Conservation (phyloP, 2,888 invertebrate genomes). For the Brachypalpus laphriformis region DNA sequence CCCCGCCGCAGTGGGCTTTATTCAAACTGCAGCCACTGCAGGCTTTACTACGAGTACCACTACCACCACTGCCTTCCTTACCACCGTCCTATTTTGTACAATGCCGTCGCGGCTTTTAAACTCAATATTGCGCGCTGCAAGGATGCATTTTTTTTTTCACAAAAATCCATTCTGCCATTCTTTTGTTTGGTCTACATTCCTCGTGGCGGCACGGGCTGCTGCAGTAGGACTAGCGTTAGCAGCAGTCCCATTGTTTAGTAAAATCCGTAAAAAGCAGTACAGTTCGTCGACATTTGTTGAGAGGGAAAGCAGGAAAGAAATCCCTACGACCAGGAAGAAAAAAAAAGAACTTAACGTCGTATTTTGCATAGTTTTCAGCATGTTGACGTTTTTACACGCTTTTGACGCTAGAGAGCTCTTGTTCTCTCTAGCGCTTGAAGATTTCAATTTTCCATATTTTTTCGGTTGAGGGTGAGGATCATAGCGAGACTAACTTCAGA, state of each 20-base stretch:
- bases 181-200: conserved; percentile 19
- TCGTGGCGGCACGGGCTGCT: conserved; percentile 6
- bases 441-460: conserved; percentile 55
- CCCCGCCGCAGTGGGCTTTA: conserved; percentile 13
- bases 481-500: conserved; percentile 54
- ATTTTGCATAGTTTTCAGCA: not conserved
- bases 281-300: conserved; percentile 45
- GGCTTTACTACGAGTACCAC: not conserved
- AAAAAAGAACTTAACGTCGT: conserved; percentile 19
- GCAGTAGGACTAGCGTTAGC: not conserved
- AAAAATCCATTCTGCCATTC: conserved; percentile 3
- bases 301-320: not conserved
- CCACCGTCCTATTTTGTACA: conserved; percentile 3
- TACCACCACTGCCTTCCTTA: not conserved
- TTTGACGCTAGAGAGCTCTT: not conserved
- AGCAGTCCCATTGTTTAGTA: conserved; percentile 25
- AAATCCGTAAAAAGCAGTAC: conserved; percentile 4
- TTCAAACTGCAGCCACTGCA: conserved; percentile 20
- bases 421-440: conserved; percentile 6
- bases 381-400: conserved; percentile 36
- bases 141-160: not conserved
- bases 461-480: not conserved
- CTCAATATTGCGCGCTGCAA: conserved; percentile 10
- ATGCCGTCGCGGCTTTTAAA: conserved; percentile 10
- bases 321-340: not conserved